phyloP scores from a whole-genome alignment of 2,888 invertebrate genomes.

The Erebia epiphron region DNA sequence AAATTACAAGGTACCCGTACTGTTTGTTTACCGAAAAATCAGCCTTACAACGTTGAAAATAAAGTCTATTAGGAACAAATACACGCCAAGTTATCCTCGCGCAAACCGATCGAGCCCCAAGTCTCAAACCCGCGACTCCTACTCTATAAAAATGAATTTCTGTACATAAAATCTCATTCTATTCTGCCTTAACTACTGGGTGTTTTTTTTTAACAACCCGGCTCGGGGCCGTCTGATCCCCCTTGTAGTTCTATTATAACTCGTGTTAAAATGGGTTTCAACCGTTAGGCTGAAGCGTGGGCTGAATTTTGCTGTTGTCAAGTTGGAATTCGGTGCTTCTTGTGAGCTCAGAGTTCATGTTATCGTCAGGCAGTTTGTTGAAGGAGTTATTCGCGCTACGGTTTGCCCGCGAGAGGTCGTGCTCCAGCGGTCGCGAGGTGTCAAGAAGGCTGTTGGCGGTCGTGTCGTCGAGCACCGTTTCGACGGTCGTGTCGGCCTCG shows the following conservation, averaged over 20 bases:
- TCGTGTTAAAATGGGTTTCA: conserved; percentile 50
- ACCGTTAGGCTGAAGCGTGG: conserved; percentile 77
- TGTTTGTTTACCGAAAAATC: conserved; percentile 69
- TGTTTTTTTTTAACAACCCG: conserved; percentile 39
- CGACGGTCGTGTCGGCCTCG: conserved; percentile 61
- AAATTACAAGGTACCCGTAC: conserved; percentile 67
- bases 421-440: conserved; percentile 60
- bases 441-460: conserved; percentile 57
- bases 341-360: conserved; percentile 75
- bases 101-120: conserved; percentile 42
- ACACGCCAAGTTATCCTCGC: conserved; percentile 71
- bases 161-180: conserved; percentile 61
- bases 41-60: conserved; percentile 73
- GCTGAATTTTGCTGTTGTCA: conserved; percentile 70
- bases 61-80: conserved; percentile 77
- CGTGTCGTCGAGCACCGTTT: conserved; percentile 57
- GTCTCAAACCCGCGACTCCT: conserved; percentile 13
- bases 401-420: conserved; percentile 43
- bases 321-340: conserved; percentile 54
- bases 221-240: conserved; percentile 71
- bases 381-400: conserved; percentile 53
- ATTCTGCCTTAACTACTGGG: conserved; percentile 37
- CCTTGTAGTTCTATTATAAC: conserved; percentile 60
- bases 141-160: conserved; percentile 40
- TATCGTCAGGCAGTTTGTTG: conserved; percentile 73